These are phyloP conservation scores for Acrobasis consociella DNA, from an alignment of 2,888 invertebrate species.

Conservation along the genomic window DNA sequence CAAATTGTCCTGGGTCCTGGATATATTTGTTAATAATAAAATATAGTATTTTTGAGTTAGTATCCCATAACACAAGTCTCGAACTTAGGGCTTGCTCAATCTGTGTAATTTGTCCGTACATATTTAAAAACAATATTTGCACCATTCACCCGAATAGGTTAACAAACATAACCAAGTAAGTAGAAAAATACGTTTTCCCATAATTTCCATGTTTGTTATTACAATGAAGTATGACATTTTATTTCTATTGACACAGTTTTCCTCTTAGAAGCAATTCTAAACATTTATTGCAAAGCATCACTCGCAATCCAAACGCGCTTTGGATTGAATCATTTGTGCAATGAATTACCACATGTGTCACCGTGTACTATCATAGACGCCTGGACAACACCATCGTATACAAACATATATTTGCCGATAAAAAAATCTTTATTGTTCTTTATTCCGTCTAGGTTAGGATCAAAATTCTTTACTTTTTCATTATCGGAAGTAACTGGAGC, in stretches of 20 bases:
- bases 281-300: conserved; percentile 1
- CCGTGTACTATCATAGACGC: conserved; percentile 28
- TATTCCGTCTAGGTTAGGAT: conserved; percentile 21
- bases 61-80: too few relatives aligned
- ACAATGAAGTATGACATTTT: not conserved
- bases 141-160: too few relatives aligned
- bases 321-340: conserved; percentile 35
- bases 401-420: conserved; percentile 20
- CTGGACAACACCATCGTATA: conserved; percentile 20
- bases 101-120: too few relatives aligned
- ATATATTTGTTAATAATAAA: too few relatives aligned
- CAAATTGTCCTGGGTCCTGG: too few relatives aligned
- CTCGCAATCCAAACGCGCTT: conserved; percentile 29
- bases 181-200: too few relatives aligned
- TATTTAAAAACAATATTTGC: too few relatives aligned
- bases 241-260: conserved; percentile 7
- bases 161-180: too few relatives aligned
- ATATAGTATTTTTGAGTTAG: too few relatives aligned
- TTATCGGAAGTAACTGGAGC: conserved; percentile 6
- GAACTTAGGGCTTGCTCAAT: too few relatives aligned
- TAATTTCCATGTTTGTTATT: not conserved
- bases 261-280: conserved; percentile 2
- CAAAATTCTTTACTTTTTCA: conserved; percentile 20
- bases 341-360: conserved; percentile 25
- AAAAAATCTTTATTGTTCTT: conserved; percentile 3